Base-by-base conservation (phyloP, 2,797 vertebrate genomes). In the Diplodus sargus region DNA sequence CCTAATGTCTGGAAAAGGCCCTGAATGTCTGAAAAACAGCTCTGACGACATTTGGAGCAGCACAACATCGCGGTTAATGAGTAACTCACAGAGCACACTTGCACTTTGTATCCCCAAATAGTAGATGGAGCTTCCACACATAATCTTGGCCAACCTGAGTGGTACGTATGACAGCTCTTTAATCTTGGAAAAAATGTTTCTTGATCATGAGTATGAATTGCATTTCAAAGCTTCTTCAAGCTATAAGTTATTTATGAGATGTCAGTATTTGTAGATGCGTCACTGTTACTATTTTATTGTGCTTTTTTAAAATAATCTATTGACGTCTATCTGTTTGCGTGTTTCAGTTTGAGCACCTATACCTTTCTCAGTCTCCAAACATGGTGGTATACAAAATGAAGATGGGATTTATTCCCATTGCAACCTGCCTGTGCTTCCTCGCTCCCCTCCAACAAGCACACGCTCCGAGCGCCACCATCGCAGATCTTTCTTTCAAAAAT, bases 91-190 rank as follows among this genome's bases (percentile, higher is more conserved):
- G 86, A 86, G 87, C 83, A 94, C 86, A 94, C 93, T 94, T 96
- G 95, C 81, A 96, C 95, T 96, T 96, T 96, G 95, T 85, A 82
- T 95, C 93, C 71, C 89, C 93, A 89, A 94, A 96, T 91, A 95
- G 65, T 85, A 83, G 85, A 81, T 75, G 60, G 71, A 64, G 77
- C 70, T 88, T 90, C 85, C 82, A 84, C 74, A 79, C 53, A 30
- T 60, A 57, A 70, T 79, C 65, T 73, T 77, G 69, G 56, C 59
- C 75, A 56, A 76, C 72, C 81, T 60, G 89, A 86, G 82, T 65
- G 93, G 95, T 95, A 92, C 49, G 95, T 93, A 82, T 74, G 60
- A 60, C 30, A 12, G 39, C 39, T 39, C 39, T 42, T 51, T 48
- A 2, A 69, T 61, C 2, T 47, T 25, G 11, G 5, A 49, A 58